phyloP scores from a whole-genome alignment of 2,888 invertebrate genomes.

The Lucinisca nassula region DNA sequence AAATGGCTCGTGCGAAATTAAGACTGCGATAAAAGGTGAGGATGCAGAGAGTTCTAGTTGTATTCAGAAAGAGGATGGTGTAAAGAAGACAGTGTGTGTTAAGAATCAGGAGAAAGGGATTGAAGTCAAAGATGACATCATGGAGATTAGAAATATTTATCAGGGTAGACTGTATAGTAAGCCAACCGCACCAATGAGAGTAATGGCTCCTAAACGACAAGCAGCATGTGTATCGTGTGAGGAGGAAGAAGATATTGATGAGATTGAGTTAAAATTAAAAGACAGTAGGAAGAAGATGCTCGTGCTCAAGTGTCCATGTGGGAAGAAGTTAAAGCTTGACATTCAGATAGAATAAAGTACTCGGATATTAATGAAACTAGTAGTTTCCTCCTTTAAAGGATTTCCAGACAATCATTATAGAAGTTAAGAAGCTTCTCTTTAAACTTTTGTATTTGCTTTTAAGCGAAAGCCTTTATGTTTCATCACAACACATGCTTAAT shows the following conservation, averaged over 20 bases:
- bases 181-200: neutral
- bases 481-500: neutral
- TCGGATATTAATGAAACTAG: neutral
- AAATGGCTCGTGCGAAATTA: neutral
- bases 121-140: neutral
- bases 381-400: neutral
- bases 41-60: neutral
- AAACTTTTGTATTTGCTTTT: neutral
- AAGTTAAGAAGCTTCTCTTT: neutral
- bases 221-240: neutral
- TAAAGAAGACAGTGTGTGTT: too few relatives aligned
- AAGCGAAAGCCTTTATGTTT: neutral
- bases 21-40: neutral
- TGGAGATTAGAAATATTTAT: neutral
- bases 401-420: neutral
- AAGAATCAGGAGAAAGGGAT: neutral
- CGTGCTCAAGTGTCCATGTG: neutral
- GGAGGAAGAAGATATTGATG: neutral
- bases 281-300: neutral
- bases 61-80: neutral
- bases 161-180: neutral
- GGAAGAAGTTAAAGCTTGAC: neutral
- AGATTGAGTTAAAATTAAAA: neutral
- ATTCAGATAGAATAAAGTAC: neutral
- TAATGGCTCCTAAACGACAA: neutral